Conservation (phyloP, 2,888 invertebrate species). For the Scrobipalpa atriplicella region DNA sequence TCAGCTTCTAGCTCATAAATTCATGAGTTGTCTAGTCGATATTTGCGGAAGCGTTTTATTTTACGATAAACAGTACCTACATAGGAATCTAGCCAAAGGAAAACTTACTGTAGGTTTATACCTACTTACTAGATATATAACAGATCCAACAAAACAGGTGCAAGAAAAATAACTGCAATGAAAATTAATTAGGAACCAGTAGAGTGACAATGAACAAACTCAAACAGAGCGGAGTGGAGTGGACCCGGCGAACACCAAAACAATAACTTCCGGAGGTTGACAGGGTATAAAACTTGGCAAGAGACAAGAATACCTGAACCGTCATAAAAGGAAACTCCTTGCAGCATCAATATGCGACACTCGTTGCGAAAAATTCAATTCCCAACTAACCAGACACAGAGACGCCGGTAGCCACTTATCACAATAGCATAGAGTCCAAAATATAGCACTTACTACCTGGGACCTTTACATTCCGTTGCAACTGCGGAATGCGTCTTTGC, state of each 20-base stretch:
- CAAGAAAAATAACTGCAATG: background rate
- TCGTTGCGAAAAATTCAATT: slow-evolving; percentile 46
- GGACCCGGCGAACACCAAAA: background rate
- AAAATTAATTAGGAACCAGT: background rate
- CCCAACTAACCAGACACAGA: slow-evolving; percentile 40
- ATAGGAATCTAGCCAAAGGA: no score
- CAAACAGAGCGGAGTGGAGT: no score
- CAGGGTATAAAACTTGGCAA: slow-evolving; percentile 9
- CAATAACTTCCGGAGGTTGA: slow-evolving; percentile 15
- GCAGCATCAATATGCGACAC: slow-evolving; percentile 54
- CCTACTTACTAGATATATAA: no score
- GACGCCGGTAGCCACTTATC: slow-evolving; percentile 41
- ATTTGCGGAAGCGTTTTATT: background rate
- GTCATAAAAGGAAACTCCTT: slow-evolving; percentile 45
- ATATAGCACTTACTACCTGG: slow-evolving; percentile 67
- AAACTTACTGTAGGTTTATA: no score
- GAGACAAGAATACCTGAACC: slow-evolving; percentile 6
- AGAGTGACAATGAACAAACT: no score
- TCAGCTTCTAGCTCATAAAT: slow-evolving; percentile 2
- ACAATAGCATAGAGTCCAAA: slow-evolving; percentile 45
- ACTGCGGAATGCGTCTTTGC: slow-evolving; percentile 63
- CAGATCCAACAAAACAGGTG: background rate
- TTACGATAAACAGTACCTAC: no score
- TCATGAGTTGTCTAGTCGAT: slow-evolving; percentile 7
- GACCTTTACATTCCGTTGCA: slow-evolving; percentile 60